phyloP scores from a whole-genome alignment of 2,797 vertebrate species.

The Notamacropus eugenii region DNA sequence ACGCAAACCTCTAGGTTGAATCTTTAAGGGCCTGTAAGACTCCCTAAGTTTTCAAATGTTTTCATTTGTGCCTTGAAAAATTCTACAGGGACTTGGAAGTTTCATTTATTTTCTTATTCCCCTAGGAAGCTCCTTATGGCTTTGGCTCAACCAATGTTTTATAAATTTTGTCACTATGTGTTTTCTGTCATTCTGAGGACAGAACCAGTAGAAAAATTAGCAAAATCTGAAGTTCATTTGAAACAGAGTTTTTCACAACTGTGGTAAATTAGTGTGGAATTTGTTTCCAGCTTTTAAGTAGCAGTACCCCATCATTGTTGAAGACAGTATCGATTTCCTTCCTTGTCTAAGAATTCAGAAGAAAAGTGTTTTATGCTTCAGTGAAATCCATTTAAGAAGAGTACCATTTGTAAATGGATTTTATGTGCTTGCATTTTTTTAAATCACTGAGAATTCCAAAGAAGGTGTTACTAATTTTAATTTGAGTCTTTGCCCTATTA shows the following conservation, averaged over 20 bases:
- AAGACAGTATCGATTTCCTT: slow-evolving; percentile 8
- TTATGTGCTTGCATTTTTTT: background rate
- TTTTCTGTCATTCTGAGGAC: slow-evolving; percentile 36
- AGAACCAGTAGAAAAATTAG: slow-evolving; percentile 11
- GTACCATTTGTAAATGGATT: slow-evolving; percentile 16
- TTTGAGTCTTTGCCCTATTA: background rate
- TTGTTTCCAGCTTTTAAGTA: slow-evolving; percentile 20
- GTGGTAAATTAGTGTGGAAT: slow-evolving; percentile 29
- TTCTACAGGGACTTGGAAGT: background rate
- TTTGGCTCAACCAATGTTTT: slow-evolving; percentile 16
- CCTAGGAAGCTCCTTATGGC: slow-evolving; percentile 26
- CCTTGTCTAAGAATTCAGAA: slow-evolving; percentile 18
- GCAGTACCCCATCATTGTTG: background rate
- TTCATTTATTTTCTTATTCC: slow-evolving; percentile 38
- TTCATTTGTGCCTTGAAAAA: slow-evolving; percentile 19
- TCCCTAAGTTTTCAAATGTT: slow-evolving; percentile 29
- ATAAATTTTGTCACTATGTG: slow-evolving; percentile 29
- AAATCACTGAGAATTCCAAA: slow-evolving; percentile 14
- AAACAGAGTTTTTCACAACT: slow-evolving; percentile 53
- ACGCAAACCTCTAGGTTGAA: background rate
- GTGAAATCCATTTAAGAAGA: background rate
- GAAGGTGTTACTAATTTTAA: background rate
- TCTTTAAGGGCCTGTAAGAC: background rate
- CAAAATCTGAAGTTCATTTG: slow-evolving; percentile 48
- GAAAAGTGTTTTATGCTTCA: background rate